phyloP scores from a whole-genome alignment of 2,797 vertebrate species.

The Neomorphus geoffroyi region DNA sequence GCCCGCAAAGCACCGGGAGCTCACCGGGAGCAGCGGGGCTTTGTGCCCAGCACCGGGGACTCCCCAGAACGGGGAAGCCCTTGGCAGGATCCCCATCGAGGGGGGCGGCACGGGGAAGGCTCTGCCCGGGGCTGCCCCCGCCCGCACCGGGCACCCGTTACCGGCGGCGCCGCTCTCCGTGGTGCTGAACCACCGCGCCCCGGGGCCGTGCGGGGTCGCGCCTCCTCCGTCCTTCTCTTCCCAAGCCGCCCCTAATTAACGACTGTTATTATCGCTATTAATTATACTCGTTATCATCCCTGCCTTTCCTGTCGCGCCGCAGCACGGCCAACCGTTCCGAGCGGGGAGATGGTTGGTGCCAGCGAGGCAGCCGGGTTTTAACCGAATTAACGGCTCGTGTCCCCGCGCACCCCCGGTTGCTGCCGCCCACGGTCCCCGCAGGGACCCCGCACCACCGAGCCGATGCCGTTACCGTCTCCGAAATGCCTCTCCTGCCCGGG shows the following conservation, averaged over 20 bases:
- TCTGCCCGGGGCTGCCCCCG: background rate
- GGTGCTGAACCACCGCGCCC: constrained; percentile 40
- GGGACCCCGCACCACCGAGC: background rate
- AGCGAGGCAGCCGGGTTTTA: background rate
- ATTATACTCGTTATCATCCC: background rate
- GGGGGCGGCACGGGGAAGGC: too few relatives aligned
- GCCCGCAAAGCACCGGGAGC: background rate
- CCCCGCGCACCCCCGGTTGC: background rate
- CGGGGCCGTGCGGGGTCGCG: background rate
- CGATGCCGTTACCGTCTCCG: background rate
- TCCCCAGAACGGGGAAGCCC: background rate
- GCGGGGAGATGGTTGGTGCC: background rate
- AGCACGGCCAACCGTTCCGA: background rate
- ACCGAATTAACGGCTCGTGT: background rate
- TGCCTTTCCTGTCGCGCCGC: background rate
- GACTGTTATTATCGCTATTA: background rate
- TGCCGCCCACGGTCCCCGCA: background rate
- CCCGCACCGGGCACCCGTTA: background rate
- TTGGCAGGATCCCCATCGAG: background rate
- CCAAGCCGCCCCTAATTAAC: background rate
- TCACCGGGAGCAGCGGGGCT: background rate
- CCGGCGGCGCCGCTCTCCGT: constrained; percentile 48
- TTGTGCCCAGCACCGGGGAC: background rate
- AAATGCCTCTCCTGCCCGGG: background rate
- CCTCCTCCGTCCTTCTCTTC: background rate